These are phyloP conservation scores for Yponomeuta evonymella DNA, from an alignment of 2,888 invertebrate genomes.

Conservation along the genomic window DNA sequence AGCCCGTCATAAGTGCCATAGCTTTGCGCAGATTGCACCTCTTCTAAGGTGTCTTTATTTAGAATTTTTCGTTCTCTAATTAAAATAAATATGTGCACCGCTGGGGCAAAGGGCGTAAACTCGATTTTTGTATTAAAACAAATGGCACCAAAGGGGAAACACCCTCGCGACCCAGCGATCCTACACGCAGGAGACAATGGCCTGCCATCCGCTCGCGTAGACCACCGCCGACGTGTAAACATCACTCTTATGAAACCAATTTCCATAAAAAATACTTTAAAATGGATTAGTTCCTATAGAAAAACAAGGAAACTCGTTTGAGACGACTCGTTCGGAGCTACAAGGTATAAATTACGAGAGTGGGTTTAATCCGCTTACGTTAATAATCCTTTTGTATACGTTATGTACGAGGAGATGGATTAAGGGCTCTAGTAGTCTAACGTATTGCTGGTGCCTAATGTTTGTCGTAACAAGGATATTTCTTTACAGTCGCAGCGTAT, in stretches of 20 bases:
- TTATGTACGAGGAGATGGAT: conserved; percentile 31
- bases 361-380: conserved; percentile 43
- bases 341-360: conserved; percentile 45
- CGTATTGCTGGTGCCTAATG: conserved; percentile 35
- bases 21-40: too few relatives aligned
- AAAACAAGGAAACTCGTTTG: conserved; percentile 37
- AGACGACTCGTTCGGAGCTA: conserved; percentile 24
- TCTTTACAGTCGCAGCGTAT: background rate
- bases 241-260: conserved; percentile 33
- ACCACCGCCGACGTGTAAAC: conserved; percentile 39
- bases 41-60: too few relatives aligned
- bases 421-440: conserved; percentile 36
- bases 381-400: conserved; percentile 44
- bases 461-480: conserved; percentile 17
- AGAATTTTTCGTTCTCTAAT: too few relatives aligned
- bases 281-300: conserved; percentile 35
- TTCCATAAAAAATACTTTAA: conserved; percentile 45
- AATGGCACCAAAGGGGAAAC: conserved; percentile 8
- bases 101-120: background rate
- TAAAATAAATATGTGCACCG: too few relatives aligned
- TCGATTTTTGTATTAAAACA: background rate
- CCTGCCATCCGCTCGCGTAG: conserved; percentile 25
- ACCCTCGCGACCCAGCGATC: conserved; percentile 22
- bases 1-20: too few relatives aligned
- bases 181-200: conserved; percentile 34